These are phyloP conservation scores for Ara ararauna DNA, from an alignment of 2,797 vertebrate species.

Conservation along the genomic window DNA sequence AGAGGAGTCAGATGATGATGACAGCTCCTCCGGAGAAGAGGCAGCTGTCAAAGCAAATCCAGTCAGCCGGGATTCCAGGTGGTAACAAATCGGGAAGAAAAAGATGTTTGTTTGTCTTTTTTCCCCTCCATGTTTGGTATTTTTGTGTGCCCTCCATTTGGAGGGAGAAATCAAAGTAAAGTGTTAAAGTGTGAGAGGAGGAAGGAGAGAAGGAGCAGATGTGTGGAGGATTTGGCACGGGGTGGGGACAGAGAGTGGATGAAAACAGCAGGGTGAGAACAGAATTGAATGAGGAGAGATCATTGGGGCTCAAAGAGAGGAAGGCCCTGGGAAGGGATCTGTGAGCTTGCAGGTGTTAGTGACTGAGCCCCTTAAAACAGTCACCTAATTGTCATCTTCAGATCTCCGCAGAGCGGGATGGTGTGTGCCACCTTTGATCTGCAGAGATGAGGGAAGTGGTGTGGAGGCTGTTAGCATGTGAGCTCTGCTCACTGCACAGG, in stretches of 20 bases:
- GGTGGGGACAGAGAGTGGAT: neutral
- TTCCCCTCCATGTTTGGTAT: neutral
- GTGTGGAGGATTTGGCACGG: neutral
- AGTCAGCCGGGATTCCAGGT: conserved; percentile 92
- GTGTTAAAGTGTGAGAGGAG: neutral
- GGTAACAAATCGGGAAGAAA: conserved; percentile 20
- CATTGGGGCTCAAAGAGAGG: neutral
- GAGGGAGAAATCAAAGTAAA: neutral
- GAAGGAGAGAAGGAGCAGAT: neutral
- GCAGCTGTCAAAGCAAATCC: conserved; percentile 89
- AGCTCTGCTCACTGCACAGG: accelerated
- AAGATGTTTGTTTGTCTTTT: neutral
- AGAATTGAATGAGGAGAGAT: neutral
- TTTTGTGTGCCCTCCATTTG: neutral
- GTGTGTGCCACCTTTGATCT: conserved; percentile 1
- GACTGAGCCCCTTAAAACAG: neutral
- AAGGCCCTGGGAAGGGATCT: neutral
- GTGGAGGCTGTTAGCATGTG: neutral
- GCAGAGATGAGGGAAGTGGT: neutral
- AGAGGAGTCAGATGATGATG: conserved; percentile 94
- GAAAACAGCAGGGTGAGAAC: neutral
- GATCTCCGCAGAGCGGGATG: neutral
- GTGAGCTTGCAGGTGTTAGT: neutral
- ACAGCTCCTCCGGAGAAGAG: conserved; percentile 94
- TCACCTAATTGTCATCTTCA: neutral